Evolutionary conservation across 2,797 vertebrate genomes (phyloP).

Genomic region (Vespertilio murinus): DNA sequence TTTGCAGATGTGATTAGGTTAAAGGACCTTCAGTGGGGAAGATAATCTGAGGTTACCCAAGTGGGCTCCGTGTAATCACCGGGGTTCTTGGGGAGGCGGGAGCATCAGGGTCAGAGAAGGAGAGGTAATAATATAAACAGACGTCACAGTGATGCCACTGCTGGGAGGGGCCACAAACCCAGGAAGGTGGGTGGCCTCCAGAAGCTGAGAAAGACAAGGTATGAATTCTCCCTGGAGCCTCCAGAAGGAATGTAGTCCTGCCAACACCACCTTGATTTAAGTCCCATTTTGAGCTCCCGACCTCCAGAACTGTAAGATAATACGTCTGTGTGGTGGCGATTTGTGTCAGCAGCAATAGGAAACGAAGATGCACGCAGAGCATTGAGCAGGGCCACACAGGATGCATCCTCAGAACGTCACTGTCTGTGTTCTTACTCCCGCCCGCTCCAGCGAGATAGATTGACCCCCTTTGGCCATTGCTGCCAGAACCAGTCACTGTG

Average conservation of each 20-base stretch:
- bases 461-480: neutral
- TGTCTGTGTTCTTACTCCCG: neutral
- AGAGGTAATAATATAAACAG: neutral
- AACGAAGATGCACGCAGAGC: neutral
- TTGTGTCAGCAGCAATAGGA: neutral
- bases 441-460: neutral
- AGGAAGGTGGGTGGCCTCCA: neutral
- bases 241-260: neutral
- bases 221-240: neutral
- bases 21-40: neutral
- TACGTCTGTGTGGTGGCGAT: neutral
- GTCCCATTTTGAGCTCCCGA: neutral
- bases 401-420: neutral
- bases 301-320: neutral
- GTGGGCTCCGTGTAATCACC: neutral
- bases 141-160: neutral
- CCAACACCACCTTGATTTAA: neutral
- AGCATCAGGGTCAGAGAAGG: neutral
- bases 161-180: neutral
- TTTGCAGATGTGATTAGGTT: neutral
- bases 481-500: neutral
- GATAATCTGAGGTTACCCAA: neutral
- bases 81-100: neutral
- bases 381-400: neutral
- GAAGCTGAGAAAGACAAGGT: neutral